These are phyloP conservation scores for Apis cerana DNA, from an alignment of 1,140 invertebrate genomes.

Conservation along the genomic window DNA sequence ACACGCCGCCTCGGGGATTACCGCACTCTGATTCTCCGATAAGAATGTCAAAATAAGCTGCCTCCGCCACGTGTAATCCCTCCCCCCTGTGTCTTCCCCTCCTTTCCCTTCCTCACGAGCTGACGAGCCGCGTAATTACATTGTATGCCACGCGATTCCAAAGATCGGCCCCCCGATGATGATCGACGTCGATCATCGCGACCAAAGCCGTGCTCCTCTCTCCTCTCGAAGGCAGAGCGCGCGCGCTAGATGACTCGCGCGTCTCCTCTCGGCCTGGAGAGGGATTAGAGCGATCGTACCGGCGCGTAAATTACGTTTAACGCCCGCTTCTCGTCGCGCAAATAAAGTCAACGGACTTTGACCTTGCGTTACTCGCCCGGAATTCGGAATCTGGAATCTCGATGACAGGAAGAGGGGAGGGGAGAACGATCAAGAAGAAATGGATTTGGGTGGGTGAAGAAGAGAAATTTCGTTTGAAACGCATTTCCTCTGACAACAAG, in stretches of 20 bases:
- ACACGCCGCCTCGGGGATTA: constrained; percentile 77
- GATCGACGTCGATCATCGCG: constrained; percentile 13
- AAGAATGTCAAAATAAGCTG: constrained; percentile 80
- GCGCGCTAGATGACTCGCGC: background rate
- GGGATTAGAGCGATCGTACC: constrained; percentile 33
- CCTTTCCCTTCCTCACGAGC: background rate
- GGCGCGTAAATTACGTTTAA: constrained; percentile 49
- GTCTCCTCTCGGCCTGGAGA: background rate
- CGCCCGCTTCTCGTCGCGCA: constrained; percentile 49
- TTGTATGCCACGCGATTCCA: constrained; percentile 63
- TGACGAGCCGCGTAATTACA: constrained; percentile 76
- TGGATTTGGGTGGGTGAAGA: too few relatives aligned
- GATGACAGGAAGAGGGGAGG: constrained; percentile 27
- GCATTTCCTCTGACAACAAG: too few relatives aligned
- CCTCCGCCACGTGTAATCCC: constrained; percentile 67
- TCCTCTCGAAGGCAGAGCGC: background rate
- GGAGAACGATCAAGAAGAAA: background rate
- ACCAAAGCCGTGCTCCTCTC: constrained; percentile 13
- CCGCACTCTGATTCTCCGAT: constrained; percentile 77
- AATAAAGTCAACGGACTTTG: constrained; percentile 49
- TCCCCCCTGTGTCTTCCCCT: background rate
- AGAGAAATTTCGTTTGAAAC: too few relatives aligned
- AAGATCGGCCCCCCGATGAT: constrained; percentile 38
- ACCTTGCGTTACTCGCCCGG: constrained; percentile 44
- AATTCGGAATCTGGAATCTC: constrained; percentile 47